Evolutionary conservation across 2,797 vertebrate genomes (phyloP), one percentile per base, ranked within the genome.

Genomic region (Pangasius larnaudii): DNA sequence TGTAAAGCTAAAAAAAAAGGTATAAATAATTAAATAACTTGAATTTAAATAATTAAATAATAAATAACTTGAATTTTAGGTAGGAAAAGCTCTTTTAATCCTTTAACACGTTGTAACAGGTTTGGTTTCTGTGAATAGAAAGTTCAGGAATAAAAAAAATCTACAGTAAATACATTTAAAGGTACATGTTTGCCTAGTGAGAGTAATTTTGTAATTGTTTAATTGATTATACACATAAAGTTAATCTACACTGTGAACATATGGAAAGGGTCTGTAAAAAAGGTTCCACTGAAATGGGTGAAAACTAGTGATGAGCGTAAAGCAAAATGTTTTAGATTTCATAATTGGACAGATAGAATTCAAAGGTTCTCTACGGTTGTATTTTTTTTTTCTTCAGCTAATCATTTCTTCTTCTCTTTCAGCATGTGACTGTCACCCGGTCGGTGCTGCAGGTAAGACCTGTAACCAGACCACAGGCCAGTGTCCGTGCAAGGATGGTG

Each of bases 391-490:
- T n/a, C 2, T 24, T 71, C 1, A 36, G 5, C 22, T 27, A 24
- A 18, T 83, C 1, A 18, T 72, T 14, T 85, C 84, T 71, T 89
- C 53, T 90, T 89, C 8, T 86, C 92, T 91, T 89, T 39, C 93
- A 99, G 98, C 98, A 5, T 99, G 98, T 0, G 98, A 99, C 89
- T 99, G 98, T 92, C 98, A 99, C 92, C 98, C 98, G 0, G 98
- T 99, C 71, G 98, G 98, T 0, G 98, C 98, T 0, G 98, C 98
- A 1, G 98, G 98, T 90, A 99, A 99, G 93, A 99, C 98, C 87
- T 99, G 98, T 88, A 99, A 99, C 95, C 98, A 99, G 92, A 99
- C 98, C 42, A 99, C 98, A 0, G 98, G 98, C 46, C 98, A 99
- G 87, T 99, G 98, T 91, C 98, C 98, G 92, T 99, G 98, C 93